Evolutionary conservation across 2,797 vertebrate species (phyloP).

Genomic region (Todus mexicanus): DNA sequence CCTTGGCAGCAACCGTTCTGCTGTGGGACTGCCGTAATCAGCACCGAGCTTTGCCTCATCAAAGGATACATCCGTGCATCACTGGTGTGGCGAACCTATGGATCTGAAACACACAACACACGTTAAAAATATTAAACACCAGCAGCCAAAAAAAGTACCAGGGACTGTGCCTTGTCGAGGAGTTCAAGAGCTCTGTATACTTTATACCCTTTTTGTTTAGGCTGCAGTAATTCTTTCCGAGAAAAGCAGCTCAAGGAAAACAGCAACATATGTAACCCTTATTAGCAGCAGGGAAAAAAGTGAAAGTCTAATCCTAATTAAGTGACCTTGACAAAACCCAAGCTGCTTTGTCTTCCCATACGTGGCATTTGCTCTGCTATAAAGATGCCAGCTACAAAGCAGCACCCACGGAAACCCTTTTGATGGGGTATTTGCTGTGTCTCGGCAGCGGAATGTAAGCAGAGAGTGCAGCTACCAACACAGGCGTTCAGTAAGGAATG

Average conservation of each 20-base stretch:
- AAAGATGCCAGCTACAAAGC: background rate
- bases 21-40: background rate
- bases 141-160: background rate
- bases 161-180: background rate
- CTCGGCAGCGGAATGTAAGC: background rate
- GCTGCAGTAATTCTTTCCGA: background rate
- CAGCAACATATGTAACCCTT: background rate
- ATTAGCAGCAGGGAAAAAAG: background rate
- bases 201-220: background rate
- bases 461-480: background rate
- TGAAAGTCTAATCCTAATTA: background rate
- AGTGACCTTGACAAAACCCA: background rate
- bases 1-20: background rate
- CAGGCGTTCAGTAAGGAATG: background rate
- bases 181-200: background rate
- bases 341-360: background rate
- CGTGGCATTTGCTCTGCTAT: background rate
- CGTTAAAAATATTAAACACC: background rate
- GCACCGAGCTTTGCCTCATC: background rate
- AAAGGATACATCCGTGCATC: conserved; percentile 84
- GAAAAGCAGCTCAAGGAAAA: background rate
- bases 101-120: conserved; percentile 66
- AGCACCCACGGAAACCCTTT: background rate
- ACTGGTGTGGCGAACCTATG: conserved; percentile 81
- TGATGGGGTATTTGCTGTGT: background rate